Percentiles rank a stretch among this genome's conserved stretches.
These are phyloP conservation scores for Heliconius himera DNA, from an alignment of 1,140 invertebrate genomes.

Conservation along the genomic window DNA sequence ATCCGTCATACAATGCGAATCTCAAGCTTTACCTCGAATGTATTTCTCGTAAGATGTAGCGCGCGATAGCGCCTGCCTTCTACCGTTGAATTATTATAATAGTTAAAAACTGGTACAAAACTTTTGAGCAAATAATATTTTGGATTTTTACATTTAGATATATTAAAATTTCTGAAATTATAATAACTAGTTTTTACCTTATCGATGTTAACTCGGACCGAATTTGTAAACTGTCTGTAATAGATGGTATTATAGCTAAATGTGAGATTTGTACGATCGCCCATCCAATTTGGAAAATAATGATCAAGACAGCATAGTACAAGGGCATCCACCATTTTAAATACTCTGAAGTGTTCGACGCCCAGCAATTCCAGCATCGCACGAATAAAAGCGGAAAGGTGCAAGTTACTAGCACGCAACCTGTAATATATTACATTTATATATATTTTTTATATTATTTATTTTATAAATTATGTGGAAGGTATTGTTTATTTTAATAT, in stretches of 20 bases:
- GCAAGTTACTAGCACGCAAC: constrained; percentile 59
- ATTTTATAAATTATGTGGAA: too few species aligned
- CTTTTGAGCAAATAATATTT: too few species aligned
- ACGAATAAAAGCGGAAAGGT: constrained; percentile 92
- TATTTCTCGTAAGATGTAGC: too few species aligned
- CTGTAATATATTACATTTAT: constrained; percentile 46
- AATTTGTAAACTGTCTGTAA: constrained; percentile 85
- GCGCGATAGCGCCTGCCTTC: too few species aligned
- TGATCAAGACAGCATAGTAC: constrained; percentile 90
- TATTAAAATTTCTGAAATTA: background rate
- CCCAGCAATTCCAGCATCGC: constrained; percentile 84
- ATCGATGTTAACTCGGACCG: constrained; percentile 90
- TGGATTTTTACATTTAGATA: too few species aligned
- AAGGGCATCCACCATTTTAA: constrained; percentile 83
- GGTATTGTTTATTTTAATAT: background rate
- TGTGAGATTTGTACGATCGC: constrained; percentile 95
- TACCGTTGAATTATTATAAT: too few species aligned
- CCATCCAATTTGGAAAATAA: constrained; percentile 95
- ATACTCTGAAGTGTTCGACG: constrained; percentile 54
- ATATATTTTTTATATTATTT: background rate
- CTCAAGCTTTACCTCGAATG: too few species aligned
- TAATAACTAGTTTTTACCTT: constrained; percentile 80
- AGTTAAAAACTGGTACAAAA: too few species aligned
- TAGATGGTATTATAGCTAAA: constrained; percentile 92
- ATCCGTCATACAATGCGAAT: too few species aligned